Base-by-base conservation (phyloP, 2,888 invertebrate species). In the Callosobruchus maculatus region DNA sequence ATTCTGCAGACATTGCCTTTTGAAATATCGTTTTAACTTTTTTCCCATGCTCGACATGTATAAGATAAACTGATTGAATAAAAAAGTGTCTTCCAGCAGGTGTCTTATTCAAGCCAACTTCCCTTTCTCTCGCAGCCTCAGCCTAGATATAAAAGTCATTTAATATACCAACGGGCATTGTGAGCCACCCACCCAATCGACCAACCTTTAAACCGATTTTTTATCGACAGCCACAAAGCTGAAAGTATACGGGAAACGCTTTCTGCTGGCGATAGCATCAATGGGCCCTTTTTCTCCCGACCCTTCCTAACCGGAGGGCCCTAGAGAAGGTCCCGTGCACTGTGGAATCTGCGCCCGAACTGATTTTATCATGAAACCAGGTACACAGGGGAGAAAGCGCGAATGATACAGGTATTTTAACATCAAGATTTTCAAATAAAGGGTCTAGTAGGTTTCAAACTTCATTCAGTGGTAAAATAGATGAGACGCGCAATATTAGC, bases 291-390 rank as follows among this genome's bases (percentile, higher is more conserved):
- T 49, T 49, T 21, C 70, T 70, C 70, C 70, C 21, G 70, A 70
- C 70, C 70, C 70, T 70, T 70, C 70, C 26, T n/a, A 70, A 70
- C 70, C 26, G 22, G n/a, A 70, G 70, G 22, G 70, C 70, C 70
- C 70, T 70, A 70, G 70, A 70, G 70, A 70, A 70, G 70, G 70
- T 21, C 70, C 70, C 70, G 26, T 22, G 26, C 70, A 21, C 70
- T 26, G 21, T 18, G 21, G 70, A 26, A 26, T 70, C 26, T 26
- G 20, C 18, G n/a, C 70, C 21, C 21, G 22, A 21, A 20, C 21
- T n/a, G 70, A 70, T 70, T 70, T 26, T 22, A 70, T 70, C 70
- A 20, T 22, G 70, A 70, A 20, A 26, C 70, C 70, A 70, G 70
- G 70, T 70, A 26, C 70, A 26, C 22, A 20, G 26, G 70, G 70